These are phyloP conservation scores for Apodemia mormo DNA, from an alignment of 2,888 invertebrate genomes.

Conservation along the genomic window DNA sequence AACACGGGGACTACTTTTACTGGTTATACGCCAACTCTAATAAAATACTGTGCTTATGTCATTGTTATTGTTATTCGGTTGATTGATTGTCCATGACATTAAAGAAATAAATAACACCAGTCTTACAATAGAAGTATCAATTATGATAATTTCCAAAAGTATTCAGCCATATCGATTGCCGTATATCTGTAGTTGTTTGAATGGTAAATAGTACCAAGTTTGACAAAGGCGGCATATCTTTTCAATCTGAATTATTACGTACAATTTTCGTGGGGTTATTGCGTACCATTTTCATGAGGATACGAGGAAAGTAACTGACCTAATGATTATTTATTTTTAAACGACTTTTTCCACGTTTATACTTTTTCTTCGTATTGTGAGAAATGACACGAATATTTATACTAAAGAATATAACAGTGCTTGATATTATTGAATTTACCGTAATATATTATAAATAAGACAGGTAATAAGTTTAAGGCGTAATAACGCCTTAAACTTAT, in stretches of 20 bases:
- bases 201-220: not conserved
- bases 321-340: not conserved
- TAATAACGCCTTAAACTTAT: too few relatives aligned
- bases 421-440: too few relatives aligned
- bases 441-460: too few relatives aligned
- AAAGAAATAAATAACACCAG: not conserved
- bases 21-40: too few relatives aligned
- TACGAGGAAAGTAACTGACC: not conserved
- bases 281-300: not conserved
- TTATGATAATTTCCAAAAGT: not conserved
- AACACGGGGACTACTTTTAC: too few relatives aligned
- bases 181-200: not conserved
- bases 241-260: constrained; percentile 5
- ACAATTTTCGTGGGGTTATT: not conserved
- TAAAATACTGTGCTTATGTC: too few relatives aligned
- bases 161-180: not conserved
- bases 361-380: not conserved
- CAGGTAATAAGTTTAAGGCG: too few relatives aligned
- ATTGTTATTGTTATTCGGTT: too few relatives aligned
- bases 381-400: not conserved
- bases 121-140: not conserved
- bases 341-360: not conserved
- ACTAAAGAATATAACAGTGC: not conserved
- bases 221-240: not conserved
- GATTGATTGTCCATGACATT: not conserved